Evolutionary conservation across 2,888 invertebrate species (phyloP).

Genomic region (Pachydiplax longipennis): DNA sequence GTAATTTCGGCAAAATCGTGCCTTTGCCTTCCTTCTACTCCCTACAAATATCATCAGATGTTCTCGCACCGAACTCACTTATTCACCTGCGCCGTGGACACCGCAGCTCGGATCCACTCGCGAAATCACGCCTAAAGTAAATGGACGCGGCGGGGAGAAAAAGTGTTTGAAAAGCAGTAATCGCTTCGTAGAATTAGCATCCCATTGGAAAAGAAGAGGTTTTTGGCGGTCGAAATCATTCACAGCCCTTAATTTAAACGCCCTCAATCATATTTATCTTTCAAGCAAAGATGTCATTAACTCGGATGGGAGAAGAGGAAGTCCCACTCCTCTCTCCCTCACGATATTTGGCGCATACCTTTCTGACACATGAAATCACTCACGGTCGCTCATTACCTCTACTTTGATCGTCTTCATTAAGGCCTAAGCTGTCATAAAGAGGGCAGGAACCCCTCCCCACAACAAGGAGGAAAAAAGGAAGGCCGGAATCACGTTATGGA

Average conservation of each 20-base stretch:
- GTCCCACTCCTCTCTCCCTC: background rate
- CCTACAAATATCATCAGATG: too few relatives aligned
- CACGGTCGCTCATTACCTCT: constrained; percentile 38
- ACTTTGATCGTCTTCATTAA: constrained; percentile 37
- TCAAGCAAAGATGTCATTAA: constrained; percentile 28
- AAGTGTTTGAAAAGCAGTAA: background rate
- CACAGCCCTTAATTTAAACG: constrained; percentile 5
- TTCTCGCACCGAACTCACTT: too few relatives aligned
- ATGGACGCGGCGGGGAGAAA: background rate
- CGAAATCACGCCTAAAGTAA: background rate
- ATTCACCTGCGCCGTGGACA: too few relatives aligned
- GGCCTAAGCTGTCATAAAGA: constrained; percentile 41
- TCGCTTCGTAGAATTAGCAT: background rate
- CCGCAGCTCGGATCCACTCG: background rate
- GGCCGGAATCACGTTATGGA: constrained; percentile 25
- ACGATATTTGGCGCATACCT: constrained; percentile 23
- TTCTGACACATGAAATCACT: constrained; percentile 35
- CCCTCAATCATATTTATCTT: constrained; percentile 26
- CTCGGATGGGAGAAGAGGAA: background rate
- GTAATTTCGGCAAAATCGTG: too few relatives aligned
- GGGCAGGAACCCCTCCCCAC: constrained; percentile 33
- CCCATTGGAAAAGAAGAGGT: background rate
- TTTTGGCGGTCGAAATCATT: background rate
- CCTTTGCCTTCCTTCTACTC: too few relatives aligned
- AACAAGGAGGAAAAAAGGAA: background rate